A percentile compares a stretch with the other conserved stretches of the same genome.
These are phyloP conservation scores for Zaprionus taronus DNA, from an alignment of 1,140 invertebrate genomes.

Conservation along the genomic window DNA sequence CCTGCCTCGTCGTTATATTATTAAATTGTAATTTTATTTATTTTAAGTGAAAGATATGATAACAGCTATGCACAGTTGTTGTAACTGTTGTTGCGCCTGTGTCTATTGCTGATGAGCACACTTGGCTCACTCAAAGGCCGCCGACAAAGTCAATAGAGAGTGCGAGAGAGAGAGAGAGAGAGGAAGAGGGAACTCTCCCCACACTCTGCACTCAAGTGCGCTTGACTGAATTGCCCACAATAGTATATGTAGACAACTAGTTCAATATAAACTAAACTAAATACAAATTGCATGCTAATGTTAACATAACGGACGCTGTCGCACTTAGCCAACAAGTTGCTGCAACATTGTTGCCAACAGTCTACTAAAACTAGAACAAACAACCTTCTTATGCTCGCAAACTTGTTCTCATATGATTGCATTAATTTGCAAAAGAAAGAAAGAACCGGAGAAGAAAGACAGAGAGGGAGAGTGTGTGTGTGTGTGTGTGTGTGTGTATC, in stretches of 20 bases:
- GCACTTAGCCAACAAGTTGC: constrained; percentile 59
- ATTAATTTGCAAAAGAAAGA: not conserved
- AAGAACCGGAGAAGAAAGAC: not conserved
- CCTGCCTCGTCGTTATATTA: constrained; percentile 62
- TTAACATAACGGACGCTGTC: constrained; percentile 17
- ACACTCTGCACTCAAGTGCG: constrained; percentile 17
- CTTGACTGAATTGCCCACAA: constrained; percentile 60
- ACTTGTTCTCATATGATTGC: constrained; percentile 27
- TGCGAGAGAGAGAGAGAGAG: not conserved
- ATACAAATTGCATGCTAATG: constrained; percentile 62
- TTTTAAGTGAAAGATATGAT: constrained; percentile 82
- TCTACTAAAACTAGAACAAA: constrained; percentile 66
- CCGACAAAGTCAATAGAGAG: constrained; percentile 36
- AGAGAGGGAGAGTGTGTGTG: not conserved
- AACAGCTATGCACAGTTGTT: constrained; percentile 48
- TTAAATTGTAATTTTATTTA: constrained; percentile 82
- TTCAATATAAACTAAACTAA: constrained; percentile 70
- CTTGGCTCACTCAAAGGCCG: constrained; percentile 54
- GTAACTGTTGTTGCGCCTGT: constrained; percentile 5
- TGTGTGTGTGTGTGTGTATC: not conserved
- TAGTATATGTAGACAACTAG: constrained; percentile 69
- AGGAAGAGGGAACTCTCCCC: not conserved
- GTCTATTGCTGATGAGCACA: constrained; percentile 34
- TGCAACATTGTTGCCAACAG: constrained; percentile 64
- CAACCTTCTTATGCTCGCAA: constrained; percentile 20